Conservation (phyloP, 1,140 invertebrate genomes). For the Diplogasteroides magnus region DNA sequence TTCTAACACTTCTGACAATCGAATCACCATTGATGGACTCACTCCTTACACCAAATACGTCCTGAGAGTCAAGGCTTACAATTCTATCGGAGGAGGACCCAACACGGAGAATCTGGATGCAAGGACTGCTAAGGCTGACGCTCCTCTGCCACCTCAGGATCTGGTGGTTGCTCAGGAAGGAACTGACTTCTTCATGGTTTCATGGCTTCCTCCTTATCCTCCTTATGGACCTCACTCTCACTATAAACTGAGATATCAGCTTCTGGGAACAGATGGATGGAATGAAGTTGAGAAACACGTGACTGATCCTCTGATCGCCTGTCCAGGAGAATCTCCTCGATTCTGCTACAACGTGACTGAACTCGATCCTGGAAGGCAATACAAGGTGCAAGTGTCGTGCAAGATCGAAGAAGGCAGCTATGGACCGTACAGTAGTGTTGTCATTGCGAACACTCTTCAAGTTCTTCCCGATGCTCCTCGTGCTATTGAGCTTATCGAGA, state of each 20-base stretch:
- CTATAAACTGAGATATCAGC: slow-evolving; percentile 54
- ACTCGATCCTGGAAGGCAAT: slow-evolving; percentile 50
- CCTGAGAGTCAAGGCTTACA: slow-evolving; percentile 50
- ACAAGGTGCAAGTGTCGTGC: slow-evolving; percentile 51
- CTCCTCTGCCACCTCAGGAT: slow-evolving; percentile 54
- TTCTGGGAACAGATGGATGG: slow-evolving; percentile 45
- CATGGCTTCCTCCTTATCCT: slow-evolving; percentile 48
- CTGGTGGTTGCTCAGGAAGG: slow-evolving; percentile 55
- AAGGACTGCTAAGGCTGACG: slow-evolving; percentile 55
- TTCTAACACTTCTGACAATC: slow-evolving; percentile 50
- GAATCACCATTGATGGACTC: slow-evolving; percentile 54
- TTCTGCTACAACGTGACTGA: slow-evolving; percentile 55
- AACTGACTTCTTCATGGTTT: slow-evolving; percentile 48
- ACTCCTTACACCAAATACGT: slow-evolving; percentile 53
- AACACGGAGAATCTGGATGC: slow-evolving; percentile 55
- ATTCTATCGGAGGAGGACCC: slow-evolving; percentile 51
- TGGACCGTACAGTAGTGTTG: slow-evolving; percentile 44
- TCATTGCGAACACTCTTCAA: slow-evolving; percentile 54
- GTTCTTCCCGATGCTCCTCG: slow-evolving; percentile 54
- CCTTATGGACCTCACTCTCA: slow-evolving; percentile 54
- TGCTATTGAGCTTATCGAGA: slow-evolving; percentile 51
- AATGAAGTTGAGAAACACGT: slow-evolving; percentile 39
- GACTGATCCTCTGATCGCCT: slow-evolving; percentile 46
- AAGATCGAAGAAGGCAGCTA: slow-evolving; percentile 53
- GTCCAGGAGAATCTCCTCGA: slow-evolving; percentile 46